Evolutionary conservation across 2,113 vertebrate genomes (phyloP), one percentile per base, ranked within the genome.

Genomic region (Bucco capensis): DNA sequence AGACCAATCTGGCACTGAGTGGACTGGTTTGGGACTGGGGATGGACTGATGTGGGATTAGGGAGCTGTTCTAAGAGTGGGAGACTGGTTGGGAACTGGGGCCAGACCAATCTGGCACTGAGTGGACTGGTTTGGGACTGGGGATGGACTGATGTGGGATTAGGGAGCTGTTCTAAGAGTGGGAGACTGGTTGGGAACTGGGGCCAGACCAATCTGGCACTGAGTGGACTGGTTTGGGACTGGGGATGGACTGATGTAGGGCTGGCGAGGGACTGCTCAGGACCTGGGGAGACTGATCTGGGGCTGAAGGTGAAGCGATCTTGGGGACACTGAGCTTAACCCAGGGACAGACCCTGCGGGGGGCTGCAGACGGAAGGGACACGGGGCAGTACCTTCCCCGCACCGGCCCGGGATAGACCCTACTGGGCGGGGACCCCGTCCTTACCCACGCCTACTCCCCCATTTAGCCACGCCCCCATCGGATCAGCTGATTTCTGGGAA

Each of bases 401-500:
- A 53, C 25, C 30, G 9, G 35, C 9, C 14, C 33, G 7, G 47
- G 49, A 7, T 13, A 10, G 5, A 50, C 56, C 56, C 53, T 4
- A 18, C 42, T 24, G 18, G 23, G 12, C 4, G 23, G 11, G 1
- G 40, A 42, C 8, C 8, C 30, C n/a, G 14, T 28, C 17, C 31
- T 17, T 17, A 31, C 1, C 19, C 0, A 31, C 16, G 10, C 14
- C 28, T n/a, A 13, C 50, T 51, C 60, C 14, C 40, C 47, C 4
- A n/a, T 21, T 21, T 9, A 10, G 12, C 51, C 50, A 10, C 72
- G 72, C 49, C 44, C 50, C 9, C 11, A 6, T 24, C 70, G 42
- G 9, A 6, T 56, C 57, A 46, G 24, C 72, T 79, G 88, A 83
- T 83, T 95, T 93, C 91, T 17, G 42, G 85, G 93, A 95, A 95